phyloP scores from a whole-genome alignment of 2,888 invertebrate species.

The Parelbella ahira region DNA sequence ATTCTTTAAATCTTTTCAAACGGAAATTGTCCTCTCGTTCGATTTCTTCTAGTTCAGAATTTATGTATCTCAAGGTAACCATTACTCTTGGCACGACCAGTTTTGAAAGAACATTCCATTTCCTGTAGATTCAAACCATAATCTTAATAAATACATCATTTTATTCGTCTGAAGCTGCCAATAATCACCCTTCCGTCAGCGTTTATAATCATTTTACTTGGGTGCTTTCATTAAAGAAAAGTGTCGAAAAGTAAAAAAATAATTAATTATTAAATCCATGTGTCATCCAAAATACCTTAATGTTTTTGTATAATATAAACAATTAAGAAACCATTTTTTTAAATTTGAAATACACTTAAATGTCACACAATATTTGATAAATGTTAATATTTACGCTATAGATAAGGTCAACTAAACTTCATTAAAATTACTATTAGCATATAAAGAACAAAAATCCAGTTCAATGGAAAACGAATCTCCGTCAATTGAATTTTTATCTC shows the following conservation, averaged over 20 bases:
- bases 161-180: slow-evolving; percentile 23
- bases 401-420: no score
- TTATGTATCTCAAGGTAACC: slow-evolving; percentile 37
- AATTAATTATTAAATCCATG: no score
- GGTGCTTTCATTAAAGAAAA: no score
- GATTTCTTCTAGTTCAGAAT: slow-evolving; percentile 39
- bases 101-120: slow-evolving; percentile 42
- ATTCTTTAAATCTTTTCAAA: slow-evolving; percentile 43
- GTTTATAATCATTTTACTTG: slow-evolving; percentile 3
- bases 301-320: no score
- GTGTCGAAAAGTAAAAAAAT: no score
- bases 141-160: slow-evolving; percentile 23
- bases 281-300: no score
- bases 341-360: no score
- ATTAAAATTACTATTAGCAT: slow-evolving; percentile 12
- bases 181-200: slow-evolving; percentile 34
- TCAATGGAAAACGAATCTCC: slow-evolving; percentile 11
- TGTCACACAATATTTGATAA: no score
- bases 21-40: slow-evolving; percentile 43
- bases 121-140: slow-evolving; percentile 42
- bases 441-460: slow-evolving; percentile 11
- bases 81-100: slow-evolving; percentile 37
- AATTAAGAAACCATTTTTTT: no score
- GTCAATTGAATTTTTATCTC: neutral
- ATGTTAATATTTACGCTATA: no score